These are phyloP conservation scores for Heterodera filipjevi DNA, from an alignment of 2,888 invertebrate species.

Conservation along the genomic window DNA sequence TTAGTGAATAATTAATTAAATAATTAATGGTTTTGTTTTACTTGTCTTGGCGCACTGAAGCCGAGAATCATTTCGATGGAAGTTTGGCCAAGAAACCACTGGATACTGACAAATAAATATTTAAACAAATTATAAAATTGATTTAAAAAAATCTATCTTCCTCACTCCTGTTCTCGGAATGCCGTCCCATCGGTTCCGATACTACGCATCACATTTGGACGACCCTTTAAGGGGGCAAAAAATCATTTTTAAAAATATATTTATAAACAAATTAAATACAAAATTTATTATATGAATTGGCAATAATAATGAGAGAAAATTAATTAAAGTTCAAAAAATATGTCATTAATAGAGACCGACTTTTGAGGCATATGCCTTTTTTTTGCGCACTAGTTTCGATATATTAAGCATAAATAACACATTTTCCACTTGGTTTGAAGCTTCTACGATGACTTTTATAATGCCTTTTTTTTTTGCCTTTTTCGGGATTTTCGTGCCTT, in stretches of 20 bases:
- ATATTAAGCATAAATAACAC: too few species aligned
- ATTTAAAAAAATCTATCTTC: neutral
- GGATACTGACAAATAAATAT: constrained; percentile 9
- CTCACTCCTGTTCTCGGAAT: constrained; percentile 43
- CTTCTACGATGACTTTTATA: neutral
- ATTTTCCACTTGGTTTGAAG: too few species aligned
- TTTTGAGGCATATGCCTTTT: too few species aligned
- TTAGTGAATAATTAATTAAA: neutral
- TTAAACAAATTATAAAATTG: neutral
- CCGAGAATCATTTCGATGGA: constrained; percentile 51
- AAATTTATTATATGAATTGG: too few species aligned
- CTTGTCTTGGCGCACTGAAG: constrained; percentile 52
- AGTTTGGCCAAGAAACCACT: constrained; percentile 39
- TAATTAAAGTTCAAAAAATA: too few species aligned
- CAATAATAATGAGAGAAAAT: too few species aligned
- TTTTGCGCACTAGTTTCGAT: too few species aligned
- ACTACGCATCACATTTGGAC: constrained; percentile 44
- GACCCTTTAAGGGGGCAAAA: constrained; percentile 28
- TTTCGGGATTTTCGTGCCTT: constrained; percentile 6
- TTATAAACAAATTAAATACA: too few species aligned
- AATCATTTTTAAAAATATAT: too few species aligned
- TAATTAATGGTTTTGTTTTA: constrained; percentile 30
- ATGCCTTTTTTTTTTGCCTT: neutral
- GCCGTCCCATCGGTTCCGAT: constrained; percentile 50
- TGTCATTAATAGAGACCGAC: too few species aligned